Conservation (phyloP, 2,888 invertebrate species). For the Eupithecia dodoneata region DNA sequence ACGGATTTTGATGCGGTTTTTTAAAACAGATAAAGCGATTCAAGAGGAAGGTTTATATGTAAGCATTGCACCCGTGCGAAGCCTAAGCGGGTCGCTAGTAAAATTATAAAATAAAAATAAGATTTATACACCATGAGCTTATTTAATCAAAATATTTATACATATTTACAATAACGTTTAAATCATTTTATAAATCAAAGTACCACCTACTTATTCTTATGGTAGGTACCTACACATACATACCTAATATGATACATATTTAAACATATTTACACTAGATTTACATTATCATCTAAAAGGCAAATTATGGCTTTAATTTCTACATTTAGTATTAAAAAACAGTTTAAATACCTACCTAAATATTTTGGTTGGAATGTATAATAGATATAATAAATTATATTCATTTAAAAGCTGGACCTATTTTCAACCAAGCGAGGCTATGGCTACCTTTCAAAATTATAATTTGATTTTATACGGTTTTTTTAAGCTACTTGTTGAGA, state of each 20-base stretch:
- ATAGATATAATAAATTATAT: not conserved
- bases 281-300: slow-evolving; percentile 65
- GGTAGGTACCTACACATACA: not conserved
- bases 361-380: slow-evolving; percentile 11
- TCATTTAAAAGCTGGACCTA: not conserved
- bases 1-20: too few species aligned
- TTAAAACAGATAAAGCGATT: too few species aligned
- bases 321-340: slow-evolving; percentile 6
- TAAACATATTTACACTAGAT: not conserved
- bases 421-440: not conserved
- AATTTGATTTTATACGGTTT: not conserved
- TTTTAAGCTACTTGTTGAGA: not conserved
- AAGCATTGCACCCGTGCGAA: too few species aligned
- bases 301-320: slow-evolving; percentile 64
- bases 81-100: not conserved
- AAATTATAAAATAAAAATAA: not conserved
- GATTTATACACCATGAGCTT: not conserved
- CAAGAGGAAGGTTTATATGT: too few species aligned
- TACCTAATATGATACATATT: not conserved
- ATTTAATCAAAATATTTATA: not conserved
- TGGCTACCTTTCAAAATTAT: not conserved
- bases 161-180: not conserved
- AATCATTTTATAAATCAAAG: not conserved
- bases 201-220: not conserved
- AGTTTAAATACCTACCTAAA: not conserved